Percentiles rank a stretch among this genome's conserved stretches.
Conservation (phyloP, 2,113 vertebrate genomes). For the Phoxinus phoxinus region DNA sequence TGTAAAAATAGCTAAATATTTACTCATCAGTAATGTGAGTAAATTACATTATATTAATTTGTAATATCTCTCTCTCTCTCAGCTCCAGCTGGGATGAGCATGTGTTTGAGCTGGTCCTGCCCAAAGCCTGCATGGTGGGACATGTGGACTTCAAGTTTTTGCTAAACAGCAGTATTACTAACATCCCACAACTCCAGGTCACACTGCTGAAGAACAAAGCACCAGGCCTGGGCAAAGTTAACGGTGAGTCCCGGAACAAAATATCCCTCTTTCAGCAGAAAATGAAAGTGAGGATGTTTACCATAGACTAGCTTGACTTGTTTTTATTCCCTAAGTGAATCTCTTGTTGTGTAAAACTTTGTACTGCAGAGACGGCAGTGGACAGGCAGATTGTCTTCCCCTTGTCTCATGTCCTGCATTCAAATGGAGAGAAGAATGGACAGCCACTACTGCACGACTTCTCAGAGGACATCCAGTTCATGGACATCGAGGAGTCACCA, state of each 20-base stretch:
- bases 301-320: neutral
- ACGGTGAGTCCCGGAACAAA: slow-evolving; percentile 80
- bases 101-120: slow-evolving; percentile 95
- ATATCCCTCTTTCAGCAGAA: neutral
- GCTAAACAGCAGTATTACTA: slow-evolving; percentile 94
- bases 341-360: slow-evolving; percentile 2
- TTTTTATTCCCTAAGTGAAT: neutral
- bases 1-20: too few species aligned
- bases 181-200: slow-evolving; percentile 98
- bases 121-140: slow-evolving; percentile 99
- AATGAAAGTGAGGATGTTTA: too few species aligned
- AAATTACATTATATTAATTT: too few species aligned
- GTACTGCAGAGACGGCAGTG: slow-evolving; percentile 88
- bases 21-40: neutral
- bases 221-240: slow-evolving; percentile 94
- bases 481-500: slow-evolving; percentile 94
- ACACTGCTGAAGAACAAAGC: slow-evolving; percentile 97
- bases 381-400: slow-evolving; percentile 96
- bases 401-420: slow-evolving; percentile 86
- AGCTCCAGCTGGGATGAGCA: slow-evolving; percentile 99
- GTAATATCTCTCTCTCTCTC: neutral
- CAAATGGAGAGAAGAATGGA: slow-evolving; percentile 91
- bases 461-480: slow-evolving; percentile 93
- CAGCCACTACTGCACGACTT: slow-evolving; percentile 86
- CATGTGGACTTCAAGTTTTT: slow-evolving; percentile 99